Conservation (phyloP, 2,797 vertebrate genomes). For the Simalia tracyae region DNA sequence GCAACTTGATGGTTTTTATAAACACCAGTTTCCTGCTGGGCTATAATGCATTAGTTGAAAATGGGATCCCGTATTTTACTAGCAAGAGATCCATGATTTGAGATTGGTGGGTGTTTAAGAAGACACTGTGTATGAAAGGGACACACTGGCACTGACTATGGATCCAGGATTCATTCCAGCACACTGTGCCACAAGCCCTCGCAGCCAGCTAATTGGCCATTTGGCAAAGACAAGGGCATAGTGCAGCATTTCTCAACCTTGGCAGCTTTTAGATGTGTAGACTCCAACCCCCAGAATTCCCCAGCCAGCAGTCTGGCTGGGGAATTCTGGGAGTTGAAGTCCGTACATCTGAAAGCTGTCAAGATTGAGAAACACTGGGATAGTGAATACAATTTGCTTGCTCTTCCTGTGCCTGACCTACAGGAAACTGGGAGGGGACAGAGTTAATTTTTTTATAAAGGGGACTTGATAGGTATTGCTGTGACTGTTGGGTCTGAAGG, state of each 20-base stretch:
- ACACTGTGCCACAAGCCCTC: background rate
- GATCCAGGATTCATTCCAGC: background rate
- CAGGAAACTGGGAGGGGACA: background rate
- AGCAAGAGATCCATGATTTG: background rate
- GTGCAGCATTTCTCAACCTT: too few relatives aligned
- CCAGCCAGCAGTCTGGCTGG: too few relatives aligned
- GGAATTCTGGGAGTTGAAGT: too few relatives aligned
- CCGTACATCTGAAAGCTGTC: too few relatives aligned
- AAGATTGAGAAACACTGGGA: too few relatives aligned
- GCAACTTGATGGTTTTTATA: background rate
- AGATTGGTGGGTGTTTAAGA: background rate
- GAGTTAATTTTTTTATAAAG: too few relatives aligned
- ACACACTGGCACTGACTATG: background rate
- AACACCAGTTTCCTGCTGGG: background rate
- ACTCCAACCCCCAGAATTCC: too few relatives aligned
- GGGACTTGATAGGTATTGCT: background rate
- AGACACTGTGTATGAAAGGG: background rate
- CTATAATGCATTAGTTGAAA: constrained; percentile 5
- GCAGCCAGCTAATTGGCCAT: background rate
- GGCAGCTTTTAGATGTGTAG: too few relatives aligned
- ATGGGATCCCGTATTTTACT: background rate
- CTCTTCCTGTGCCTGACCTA: background rate
- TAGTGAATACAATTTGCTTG: background rate
- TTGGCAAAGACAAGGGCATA: background rate
- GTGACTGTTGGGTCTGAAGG: background rate